A percentile compares a stretch with the other conserved stretches of the same genome.
phyloP scores from a whole-genome alignment of 2,797 vertebrate genomes.

The Synanceia verrucosa region DNA sequence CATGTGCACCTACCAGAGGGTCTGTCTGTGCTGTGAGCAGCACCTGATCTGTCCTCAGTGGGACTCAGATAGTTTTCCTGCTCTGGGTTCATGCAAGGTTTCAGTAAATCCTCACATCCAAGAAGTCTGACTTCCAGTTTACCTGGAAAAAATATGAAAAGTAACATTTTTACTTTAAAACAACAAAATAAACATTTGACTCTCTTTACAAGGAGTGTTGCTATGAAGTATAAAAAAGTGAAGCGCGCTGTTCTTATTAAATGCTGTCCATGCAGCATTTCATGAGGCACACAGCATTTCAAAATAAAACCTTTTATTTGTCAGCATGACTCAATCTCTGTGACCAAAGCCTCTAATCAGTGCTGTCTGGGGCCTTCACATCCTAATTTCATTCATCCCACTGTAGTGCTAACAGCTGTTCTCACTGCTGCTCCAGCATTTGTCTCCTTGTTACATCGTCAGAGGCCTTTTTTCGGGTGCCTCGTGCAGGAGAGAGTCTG shows the following conservation, averaged over 20 bases:
- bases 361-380: conserved; percentile 20
- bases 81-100: conserved; percentile 75
- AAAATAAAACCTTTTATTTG: conserved; percentile 45
- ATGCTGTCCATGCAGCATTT: not conserved
- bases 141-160: conserved; percentile 72
- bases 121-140: conserved; percentile 88
- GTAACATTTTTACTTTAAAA: not conserved
- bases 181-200: not conserved
- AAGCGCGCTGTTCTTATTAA: not conserved
- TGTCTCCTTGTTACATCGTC: conserved; percentile 62
- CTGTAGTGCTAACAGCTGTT: conserved; percentile 24
- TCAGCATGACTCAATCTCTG: conserved; percentile 42
- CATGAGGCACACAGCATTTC: not conserved
- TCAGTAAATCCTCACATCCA: conserved; percentile 88
- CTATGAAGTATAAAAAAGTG: not conserved
- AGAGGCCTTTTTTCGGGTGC: conserved; percentile 12
- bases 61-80: conserved; percentile 59
- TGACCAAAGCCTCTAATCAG: conserved; percentile 43
- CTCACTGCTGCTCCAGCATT: conserved; percentile 42
- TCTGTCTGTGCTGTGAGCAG: conserved; percentile 35
- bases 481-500: conserved; percentile 12
- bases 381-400: conserved; percentile 20
- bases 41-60: conserved; percentile 62
- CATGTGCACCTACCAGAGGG: conserved; percentile 74
- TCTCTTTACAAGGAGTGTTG: not conserved